These are phyloP conservation scores for fruit fly (Drosophila melanogaster) DNA, from an alignment of 1,140 invertebrate genomes.

Conservation along the genomic window DNA sequence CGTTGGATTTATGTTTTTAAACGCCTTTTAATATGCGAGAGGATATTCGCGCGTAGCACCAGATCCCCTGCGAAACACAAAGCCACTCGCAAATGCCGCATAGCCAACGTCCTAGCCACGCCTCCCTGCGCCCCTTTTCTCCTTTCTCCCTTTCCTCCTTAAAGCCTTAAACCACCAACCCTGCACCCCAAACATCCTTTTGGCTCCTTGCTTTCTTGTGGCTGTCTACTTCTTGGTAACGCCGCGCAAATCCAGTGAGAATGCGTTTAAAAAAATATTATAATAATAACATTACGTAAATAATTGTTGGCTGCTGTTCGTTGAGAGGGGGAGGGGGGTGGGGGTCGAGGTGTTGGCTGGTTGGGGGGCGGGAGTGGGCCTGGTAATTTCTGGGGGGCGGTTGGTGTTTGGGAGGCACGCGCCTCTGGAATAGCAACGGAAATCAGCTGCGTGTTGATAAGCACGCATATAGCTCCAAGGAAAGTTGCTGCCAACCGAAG, in stretches of 20 bases:
- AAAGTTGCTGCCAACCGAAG: slow-evolving; percentile 30
- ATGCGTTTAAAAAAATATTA: slow-evolving; percentile 83
- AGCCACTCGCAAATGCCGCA: slow-evolving; percentile 78
- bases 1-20: slow-evolving; percentile 84
- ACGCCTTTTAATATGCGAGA: slow-evolving; percentile 82
- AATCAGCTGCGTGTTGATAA: slow-evolving; percentile 82
- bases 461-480: slow-evolving; percentile 62
- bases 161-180: slow-evolving; percentile 16
- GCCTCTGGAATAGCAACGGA: slow-evolving; percentile 75
- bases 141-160: slow-evolving; percentile 1
- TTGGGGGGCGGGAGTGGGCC: neutral
- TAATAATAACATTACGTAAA: slow-evolving; percentile 83
- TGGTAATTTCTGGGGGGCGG: slow-evolving; percentile 3
- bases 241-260: slow-evolving; percentile 77
- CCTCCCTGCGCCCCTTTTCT: neutral
- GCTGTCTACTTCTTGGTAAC: slow-evolving; percentile 48
- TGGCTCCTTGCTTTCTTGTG: slow-evolving; percentile 23
- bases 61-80: slow-evolving; percentile 65
- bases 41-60: slow-evolving; percentile 75
- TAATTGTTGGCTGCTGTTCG: slow-evolving; percentile 74
- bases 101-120: slow-evolving; percentile 64
- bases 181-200: neutral
- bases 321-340: too few species aligned
- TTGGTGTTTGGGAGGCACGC: slow-evolving; percentile 53
- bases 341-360: neutral